Evolutionary conservation across 2,797 vertebrate genomes (phyloP), one percentile per base, ranked within the genome.

Genomic region (Leptoclinus maculatus): DNA sequence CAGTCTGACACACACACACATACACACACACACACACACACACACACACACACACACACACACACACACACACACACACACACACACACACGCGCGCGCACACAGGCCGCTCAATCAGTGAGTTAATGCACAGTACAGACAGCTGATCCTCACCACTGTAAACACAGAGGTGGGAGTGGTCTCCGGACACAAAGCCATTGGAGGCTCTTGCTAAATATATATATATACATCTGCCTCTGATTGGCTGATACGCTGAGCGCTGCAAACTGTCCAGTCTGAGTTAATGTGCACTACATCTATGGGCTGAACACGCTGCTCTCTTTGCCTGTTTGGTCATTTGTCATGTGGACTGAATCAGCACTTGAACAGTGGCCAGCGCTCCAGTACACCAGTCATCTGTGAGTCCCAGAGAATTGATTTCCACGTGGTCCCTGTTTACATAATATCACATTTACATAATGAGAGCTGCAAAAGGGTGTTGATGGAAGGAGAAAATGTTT

Each of bases 341-440:
- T 87, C 76, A 72, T 76, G 78, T 78, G 76, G 67, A 78, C 83
- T 89, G 88, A 90, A 80, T 91, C 89, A 88, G 86, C 84, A 85
- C 66, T 87, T 91, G 87, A 90, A 84, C 73, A 53, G 77, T 7
- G 34, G 87, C 84, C 87, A 90, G 76, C n/a, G 43, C 82, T 82
- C 71, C 74, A 76, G 77, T 57, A 71, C 78, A 87, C 76, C 71
- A 79, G 74, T 86, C 82, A 79, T 84, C 77, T 74, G 72, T 79
- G 76, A 86, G 78, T 49, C 82, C 45, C 65, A 54, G 62, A 83
- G 69, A 78, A 80, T 71, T 70, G 70, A 57, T 77, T 77, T 83
- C 72, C 74, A 83, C 39, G 70, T 83, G 81, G 38, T 53, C 5
- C 43, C 74, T 82, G 83, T 88, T 90, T 88, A 90, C 80, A 49